Conservation (phyloP, 1,140 invertebrate genomes). For the Olivierus martensii region DNA sequence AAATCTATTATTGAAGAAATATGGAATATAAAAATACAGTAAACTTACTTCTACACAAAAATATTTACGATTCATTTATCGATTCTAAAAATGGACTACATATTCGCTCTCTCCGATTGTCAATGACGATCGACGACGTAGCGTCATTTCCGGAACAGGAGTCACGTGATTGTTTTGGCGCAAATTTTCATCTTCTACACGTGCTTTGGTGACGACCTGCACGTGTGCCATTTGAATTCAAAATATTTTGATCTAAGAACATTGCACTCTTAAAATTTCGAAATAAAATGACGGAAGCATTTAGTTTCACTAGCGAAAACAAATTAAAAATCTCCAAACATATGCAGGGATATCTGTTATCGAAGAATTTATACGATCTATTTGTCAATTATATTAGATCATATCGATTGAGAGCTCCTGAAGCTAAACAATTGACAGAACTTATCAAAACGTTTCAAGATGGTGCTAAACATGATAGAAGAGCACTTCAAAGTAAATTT, state of each 20-base stretch:
- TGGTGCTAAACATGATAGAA: constrained; percentile 9
- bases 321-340: too few relatives aligned
- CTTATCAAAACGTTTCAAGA: constrained; percentile 9
- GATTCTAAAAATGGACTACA: not conserved
- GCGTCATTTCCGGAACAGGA: too few relatives aligned
- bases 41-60: constrained; percentile 8
- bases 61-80: constrained; percentile 10
- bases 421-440: constrained; percentile 1
- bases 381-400: constrained; percentile 7
- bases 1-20: too few relatives aligned
- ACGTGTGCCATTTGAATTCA: too few relatives aligned
- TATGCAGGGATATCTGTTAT: not conserved
- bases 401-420: constrained; percentile 3
- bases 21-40: not conserved
- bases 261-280: too few relatives aligned
- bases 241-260: too few relatives aligned
- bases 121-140: not conserved
- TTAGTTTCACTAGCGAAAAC: too few relatives aligned
- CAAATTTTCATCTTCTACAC: too few relatives aligned
- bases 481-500: constrained; percentile 14
- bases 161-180: too few relatives aligned
- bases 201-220: too few relatives aligned
- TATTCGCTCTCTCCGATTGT: not conserved
- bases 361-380: constrained; percentile 2
- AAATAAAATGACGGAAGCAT: too few relatives aligned